Base-by-base conservation (phyloP, 1,140 invertebrate species). In the Proctacanthus coquilletti region DNA sequence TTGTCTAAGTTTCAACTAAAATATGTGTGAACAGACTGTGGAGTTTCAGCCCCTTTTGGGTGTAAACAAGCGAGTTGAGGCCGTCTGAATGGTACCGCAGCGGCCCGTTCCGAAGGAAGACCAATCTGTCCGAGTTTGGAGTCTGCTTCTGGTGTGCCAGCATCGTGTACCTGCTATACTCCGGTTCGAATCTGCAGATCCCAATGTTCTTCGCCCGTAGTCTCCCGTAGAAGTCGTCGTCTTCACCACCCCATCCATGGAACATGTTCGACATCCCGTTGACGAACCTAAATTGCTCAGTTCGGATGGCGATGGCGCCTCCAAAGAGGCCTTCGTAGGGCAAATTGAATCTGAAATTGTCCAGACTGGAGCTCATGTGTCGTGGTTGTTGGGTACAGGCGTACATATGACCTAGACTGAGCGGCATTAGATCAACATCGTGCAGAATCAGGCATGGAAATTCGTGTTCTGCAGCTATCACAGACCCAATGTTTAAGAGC, bases 391-490 rank as follows among this genome's bases (percentile, higher is more conserved):
- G 68, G 2, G 85, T 79, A 57, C 94, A 98, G 11, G 80, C 82
- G 64, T 97, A 98, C 33, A 94, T 71, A 63, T 96, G 95, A 3
- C 79, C 73, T 38, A 75, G 72, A 62, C 85, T 85, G 45, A 94
- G 70, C 9, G 93, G 93, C 39, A 97, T 69, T 14, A 97, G 62
- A 65, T 98, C 92, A 29, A 97, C 84, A 57, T 98, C 92, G 62
- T 96, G 92, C 49, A 98, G 82, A 35, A 97, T 78, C 33, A 94
- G 75, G 53, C 94, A 98, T 18, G 85, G 75, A 61, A 77, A 88
- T 33, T 75, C 71, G 32, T 66, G 60, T 39, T 69, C 71, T 21
- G 74, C 70, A 0, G 86, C 84, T 50, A 87, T 77, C 4, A 69
- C 58, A 44, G 86, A 91, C 2, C 89, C 94, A 43, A 92, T 77